These are phyloP conservation scores for Progne subis DNA, from an alignment of 2,113 vertebrate species.

Conservation along the genomic window DNA sequence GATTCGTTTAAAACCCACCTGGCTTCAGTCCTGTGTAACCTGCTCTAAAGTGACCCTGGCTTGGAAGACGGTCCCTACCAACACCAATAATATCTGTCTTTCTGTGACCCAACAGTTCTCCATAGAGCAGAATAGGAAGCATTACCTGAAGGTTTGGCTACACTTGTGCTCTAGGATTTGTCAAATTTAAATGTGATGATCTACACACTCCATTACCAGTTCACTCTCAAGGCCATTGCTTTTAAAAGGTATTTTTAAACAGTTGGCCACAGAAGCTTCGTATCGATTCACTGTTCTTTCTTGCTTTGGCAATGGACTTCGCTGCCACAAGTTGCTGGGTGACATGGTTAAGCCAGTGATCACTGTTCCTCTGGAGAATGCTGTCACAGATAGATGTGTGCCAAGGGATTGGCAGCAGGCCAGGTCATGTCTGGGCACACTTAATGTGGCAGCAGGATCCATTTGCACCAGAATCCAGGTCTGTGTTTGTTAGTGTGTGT, in stretches of 20 bases:
- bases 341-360: not conserved
- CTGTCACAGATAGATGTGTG: not conserved
- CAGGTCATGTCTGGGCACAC: not conserved
- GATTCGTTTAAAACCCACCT: not conserved
- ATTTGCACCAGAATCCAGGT: not conserved
- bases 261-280: not conserved
- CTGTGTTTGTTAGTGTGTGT: not conserved
- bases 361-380: rapidly evolving
- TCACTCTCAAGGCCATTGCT: not conserved
- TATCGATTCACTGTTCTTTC: rapidly evolving
- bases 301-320: not conserved
- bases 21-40: not conserved
- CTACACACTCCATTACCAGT: rapidly evolving
- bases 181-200: not conserved
- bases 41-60: not conserved
- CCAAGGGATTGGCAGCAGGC: not conserved
- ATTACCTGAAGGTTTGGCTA: not conserved
- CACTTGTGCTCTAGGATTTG: not conserved
- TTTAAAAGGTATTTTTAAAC: not conserved
- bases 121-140: not conserved
- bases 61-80: not conserved
- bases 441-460: not conserved
- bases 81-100: not conserved
- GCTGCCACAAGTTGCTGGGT: not conserved
- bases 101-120: not conserved